A percentile compares a stretch with the other conserved stretches of the same genome.
Evolutionary conservation across 2,797 vertebrate genomes (phyloP).

Genomic region (Knipowitschia caucasica): DNA sequence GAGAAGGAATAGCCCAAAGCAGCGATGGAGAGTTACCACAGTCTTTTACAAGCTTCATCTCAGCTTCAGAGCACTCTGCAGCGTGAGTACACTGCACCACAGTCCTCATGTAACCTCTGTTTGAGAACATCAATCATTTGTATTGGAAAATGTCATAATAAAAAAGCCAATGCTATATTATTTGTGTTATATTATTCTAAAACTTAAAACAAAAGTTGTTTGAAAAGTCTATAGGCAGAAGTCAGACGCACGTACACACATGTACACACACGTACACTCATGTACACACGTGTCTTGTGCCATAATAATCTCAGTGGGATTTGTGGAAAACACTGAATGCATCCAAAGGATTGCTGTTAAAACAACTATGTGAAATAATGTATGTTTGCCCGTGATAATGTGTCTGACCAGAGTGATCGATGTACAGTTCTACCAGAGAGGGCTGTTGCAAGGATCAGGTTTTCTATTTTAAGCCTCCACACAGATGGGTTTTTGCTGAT

Average conservation of each 20-base stretch:
- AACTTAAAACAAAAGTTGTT: background rate
- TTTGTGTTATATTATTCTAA: background rate
- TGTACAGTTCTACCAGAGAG: slow-evolving; percentile 33
- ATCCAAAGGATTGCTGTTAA: background rate
- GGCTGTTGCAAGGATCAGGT: slow-evolving; percentile 57
- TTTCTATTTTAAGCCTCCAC: slow-evolving; percentile 54
- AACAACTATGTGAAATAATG: slow-evolving; percentile 2
- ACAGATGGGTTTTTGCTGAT: slow-evolving; percentile 48
- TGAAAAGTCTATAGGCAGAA: no score
- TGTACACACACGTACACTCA: no score
- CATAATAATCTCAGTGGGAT: background rate
- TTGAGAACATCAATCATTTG: background rate
- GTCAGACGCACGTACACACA: no score
- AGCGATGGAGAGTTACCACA: slow-evolving; percentile 85
- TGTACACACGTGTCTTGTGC: no score
- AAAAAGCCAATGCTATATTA: background rate
- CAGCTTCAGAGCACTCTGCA: slow-evolving; percentile 78
- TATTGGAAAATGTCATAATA: background rate
- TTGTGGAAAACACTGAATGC: background rate
- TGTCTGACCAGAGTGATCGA: slow-evolving; percentile 30
- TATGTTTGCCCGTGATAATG: slow-evolving; percentile 7
- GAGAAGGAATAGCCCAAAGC: slow-evolving; percentile 58
- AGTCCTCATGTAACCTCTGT: slow-evolving; percentile 19
- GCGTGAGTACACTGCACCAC: slow-evolving; percentile 74
- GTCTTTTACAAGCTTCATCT: slow-evolving; percentile 82